Evolutionary conservation across 1,140 invertebrate species (phyloP).

Genomic region (Drosophila aff.): DNA sequence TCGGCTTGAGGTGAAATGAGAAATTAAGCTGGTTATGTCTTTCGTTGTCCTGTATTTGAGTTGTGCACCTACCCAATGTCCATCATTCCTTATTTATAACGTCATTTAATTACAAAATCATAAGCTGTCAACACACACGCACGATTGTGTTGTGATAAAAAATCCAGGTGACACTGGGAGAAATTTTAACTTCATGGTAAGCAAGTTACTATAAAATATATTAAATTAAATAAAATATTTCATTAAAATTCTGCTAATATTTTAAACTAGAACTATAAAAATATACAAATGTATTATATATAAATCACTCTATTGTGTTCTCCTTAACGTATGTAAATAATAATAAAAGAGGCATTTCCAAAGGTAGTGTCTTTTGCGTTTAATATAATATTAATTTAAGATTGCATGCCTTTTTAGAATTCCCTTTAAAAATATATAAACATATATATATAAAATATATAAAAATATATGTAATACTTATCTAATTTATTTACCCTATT

Average conservation of each 20-base stretch:
- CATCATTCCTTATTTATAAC: conserved; percentile 56
- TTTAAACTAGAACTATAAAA: background rate
- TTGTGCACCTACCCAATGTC: background rate
- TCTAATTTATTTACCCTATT: background rate
- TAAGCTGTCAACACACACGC: conserved; percentile 64
- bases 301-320: background rate
- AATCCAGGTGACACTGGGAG: background rate
- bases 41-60: background rate
- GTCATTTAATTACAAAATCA: conserved; percentile 81
- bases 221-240: background rate
- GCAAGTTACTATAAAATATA: background rate
- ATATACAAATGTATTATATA: background rate
- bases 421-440: background rate
- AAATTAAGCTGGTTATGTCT: background rate
- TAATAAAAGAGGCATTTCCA: no score
- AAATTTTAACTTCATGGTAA: background rate
- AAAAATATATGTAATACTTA: background rate
- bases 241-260: no score
- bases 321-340: background rate
- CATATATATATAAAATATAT: no score
- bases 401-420: background rate
- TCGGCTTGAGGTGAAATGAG: conserved; percentile 7
- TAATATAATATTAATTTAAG: background rate
- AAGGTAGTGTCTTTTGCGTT: no score
- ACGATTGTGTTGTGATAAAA: conserved; percentile 5